Evolutionary conservation across 2,113 vertebrate genomes (phyloP).

Genomic region (Atrichornis clamosus): DNA sequence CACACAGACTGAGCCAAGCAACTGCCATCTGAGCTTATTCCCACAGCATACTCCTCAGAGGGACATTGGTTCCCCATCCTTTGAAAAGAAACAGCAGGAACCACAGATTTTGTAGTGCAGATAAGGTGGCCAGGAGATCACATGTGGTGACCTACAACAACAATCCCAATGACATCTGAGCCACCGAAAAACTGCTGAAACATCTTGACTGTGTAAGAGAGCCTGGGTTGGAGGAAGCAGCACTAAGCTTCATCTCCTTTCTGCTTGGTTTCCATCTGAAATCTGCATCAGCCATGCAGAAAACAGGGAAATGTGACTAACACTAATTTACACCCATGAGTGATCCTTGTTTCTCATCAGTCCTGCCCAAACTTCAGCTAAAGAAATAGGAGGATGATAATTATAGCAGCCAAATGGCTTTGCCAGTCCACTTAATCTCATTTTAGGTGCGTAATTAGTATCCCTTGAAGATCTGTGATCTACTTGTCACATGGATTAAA

Average conservation of each 20-base stretch:
- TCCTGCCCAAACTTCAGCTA: constrained; percentile 1
- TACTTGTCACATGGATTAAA: constrained; percentile 15
- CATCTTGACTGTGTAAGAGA: background rate
- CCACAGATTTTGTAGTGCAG: background rate
- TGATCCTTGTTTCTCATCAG: background rate
- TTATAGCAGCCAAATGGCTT: constrained; percentile 21
- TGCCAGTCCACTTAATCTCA: constrained; percentile 20
- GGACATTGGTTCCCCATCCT: background rate
- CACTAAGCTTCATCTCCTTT: background rate
- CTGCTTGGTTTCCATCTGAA: background rate
- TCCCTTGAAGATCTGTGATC: background rate
- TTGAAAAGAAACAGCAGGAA: background rate
- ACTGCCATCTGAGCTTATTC: background rate
- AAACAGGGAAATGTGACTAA: constrained; percentile 1
- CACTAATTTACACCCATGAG: background rate
- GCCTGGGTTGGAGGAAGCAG: background rate
- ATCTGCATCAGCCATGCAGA: background rate
- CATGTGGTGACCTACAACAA: background rate
- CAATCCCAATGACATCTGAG: rapidly evolving
- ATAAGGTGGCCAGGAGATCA: background rate
- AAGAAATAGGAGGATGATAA: constrained; percentile 17
- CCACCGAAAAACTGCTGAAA: background rate
- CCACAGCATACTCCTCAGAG: background rate
- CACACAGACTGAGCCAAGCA: background rate
- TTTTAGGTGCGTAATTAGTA: constrained; percentile 21